Evolutionary conservation across 2,888 invertebrate genomes (phyloP).

Genomic region (Dasysyrphus albostriatus): DNA sequence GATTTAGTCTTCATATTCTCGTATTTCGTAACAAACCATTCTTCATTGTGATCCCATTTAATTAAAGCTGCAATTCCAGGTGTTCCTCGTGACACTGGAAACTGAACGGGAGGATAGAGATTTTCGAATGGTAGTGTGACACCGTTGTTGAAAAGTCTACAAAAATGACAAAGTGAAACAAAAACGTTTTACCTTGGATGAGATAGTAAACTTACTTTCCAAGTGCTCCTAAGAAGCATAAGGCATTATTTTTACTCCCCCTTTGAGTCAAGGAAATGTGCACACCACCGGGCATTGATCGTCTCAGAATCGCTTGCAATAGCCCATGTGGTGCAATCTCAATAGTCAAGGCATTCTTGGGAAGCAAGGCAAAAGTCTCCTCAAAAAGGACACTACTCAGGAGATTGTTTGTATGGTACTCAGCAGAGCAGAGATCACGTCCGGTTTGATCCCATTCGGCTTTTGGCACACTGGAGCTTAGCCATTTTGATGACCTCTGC

Average conservation of each 20-base stretch:
- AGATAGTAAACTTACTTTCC: constrained; percentile 83
- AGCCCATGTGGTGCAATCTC: constrained; percentile 90
- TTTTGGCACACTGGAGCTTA: constrained; percentile 92
- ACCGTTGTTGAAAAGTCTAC: constrained; percentile 91
- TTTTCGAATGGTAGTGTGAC: constrained; percentile 89
- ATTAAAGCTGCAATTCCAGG: constrained; percentile 93
- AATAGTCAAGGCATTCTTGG: constrained; percentile 87
- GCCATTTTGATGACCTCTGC: constrained; percentile 90
- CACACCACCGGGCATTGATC: constrained; percentile 85
- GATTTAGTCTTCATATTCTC: constrained; percentile 88
- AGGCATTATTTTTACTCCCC: constrained; percentile 84
- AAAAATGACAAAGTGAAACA: constrained; percentile 77
- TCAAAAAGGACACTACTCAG: constrained; percentile 86
- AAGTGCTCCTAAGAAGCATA: constrained; percentile 83
- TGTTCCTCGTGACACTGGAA: constrained; percentile 94
- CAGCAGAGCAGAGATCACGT: constrained; percentile 89
- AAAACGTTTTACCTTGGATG: background rate
- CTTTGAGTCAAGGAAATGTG: constrained; percentile 87
- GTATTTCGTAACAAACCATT: constrained; percentile 90
- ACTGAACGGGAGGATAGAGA: constrained; percentile 90
- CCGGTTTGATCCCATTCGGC: constrained; percentile 88
- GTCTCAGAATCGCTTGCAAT: constrained; percentile 88
- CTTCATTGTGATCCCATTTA: constrained; percentile 94
- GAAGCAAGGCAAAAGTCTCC: constrained; percentile 87
- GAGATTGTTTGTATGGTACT: constrained; percentile 95